Base-by-base conservation (phyloP, 64 coral and sea anemone species). In the Anthopleura sola region DNA sequence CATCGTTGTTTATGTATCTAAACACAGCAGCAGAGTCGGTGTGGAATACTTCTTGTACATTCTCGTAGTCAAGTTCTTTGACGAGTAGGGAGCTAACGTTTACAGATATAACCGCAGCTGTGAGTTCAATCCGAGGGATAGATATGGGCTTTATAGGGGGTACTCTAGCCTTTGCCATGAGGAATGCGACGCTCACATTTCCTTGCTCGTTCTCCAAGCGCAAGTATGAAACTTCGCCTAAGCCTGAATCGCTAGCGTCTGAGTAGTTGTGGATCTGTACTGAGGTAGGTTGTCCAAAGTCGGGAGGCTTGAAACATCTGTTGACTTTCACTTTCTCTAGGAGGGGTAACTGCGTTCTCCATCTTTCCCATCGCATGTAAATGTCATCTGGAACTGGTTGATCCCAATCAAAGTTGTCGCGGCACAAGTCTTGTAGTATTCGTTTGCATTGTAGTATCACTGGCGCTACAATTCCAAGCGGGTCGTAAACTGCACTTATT, bases 161-260 rank as follows among this genome's bases (percentile, higher is more conserved):
- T 2, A 91, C 48, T 46, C 58, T 91, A 37, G 90, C 55, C 49
- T 57, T 75, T 14, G 75, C 84, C 10, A 74, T 85, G 54, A 91
- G 75, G 31, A 86, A 39, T 0, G 84, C 46, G 14, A 86, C 39
- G 55, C 81, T 84, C 5, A 75, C 10, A 21, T 80, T 55, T 20
- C 75, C 75, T 54, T 23, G 11, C 18, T 68, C 34, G 50, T 82
- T 34, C 48, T 85, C 46, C 23, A 86, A 40, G 31, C 75, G 90
- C 7, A 91, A 58, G 37, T 86, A 91, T 13, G 57, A 68, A 19
- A 39, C 84, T 2, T 34, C 78, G 36, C 84, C 90, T 37, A 82
- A 85, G 14, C 66, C 84, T 1, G 69, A 55, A 31, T 91, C 48
- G 40, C 40, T 44, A 44, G 90, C 90, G 18, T 91, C 84, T 50